Conservation (phyloP, 2,888 invertebrate genomes). For the Apotomis capreana region DNA sequence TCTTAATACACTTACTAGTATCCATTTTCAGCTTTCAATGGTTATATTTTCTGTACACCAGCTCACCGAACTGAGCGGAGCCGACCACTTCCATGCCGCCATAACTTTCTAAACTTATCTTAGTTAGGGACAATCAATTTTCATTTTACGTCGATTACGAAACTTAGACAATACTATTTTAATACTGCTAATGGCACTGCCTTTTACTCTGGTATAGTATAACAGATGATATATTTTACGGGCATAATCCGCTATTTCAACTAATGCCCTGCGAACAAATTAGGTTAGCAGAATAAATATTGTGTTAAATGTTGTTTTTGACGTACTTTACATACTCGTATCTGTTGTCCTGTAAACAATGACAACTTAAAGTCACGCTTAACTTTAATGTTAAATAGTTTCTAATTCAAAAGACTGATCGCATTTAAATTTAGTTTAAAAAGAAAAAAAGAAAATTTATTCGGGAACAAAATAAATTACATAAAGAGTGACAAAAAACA, state of each 20-base stretch:
- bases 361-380: too few relatives aligned
- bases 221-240: neutral
- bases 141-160: constrained; percentile 76
- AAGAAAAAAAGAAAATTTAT: too few relatives aligned
- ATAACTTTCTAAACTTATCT: constrained; percentile 79
- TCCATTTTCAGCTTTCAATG: neutral
- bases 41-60: neutral
- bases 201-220: neutral
- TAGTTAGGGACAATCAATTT: constrained; percentile 80
- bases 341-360: too few relatives aligned
- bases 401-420: too few relatives aligned
- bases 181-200: constrained; percentile 32
- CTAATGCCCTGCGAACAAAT: neutral
- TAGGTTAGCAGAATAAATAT: too few relatives aligned
- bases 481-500: too few relatives aligned
- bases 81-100: constrained; percentile 67
- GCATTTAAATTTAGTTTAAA: too few relatives aligned
- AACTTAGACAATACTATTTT: constrained; percentile 52
- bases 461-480: too few relatives aligned
- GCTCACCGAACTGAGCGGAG: constrained; percentile 48
- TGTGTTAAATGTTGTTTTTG: too few relatives aligned
- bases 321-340: too few relatives aligned
- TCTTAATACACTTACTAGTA: too few relatives aligned
- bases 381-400: too few relatives aligned
- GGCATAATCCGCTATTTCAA: neutral